Evolutionary conservation across 2,797 vertebrate genomes (phyloP).

Genomic region (Cirrhinus molitorella): DNA sequence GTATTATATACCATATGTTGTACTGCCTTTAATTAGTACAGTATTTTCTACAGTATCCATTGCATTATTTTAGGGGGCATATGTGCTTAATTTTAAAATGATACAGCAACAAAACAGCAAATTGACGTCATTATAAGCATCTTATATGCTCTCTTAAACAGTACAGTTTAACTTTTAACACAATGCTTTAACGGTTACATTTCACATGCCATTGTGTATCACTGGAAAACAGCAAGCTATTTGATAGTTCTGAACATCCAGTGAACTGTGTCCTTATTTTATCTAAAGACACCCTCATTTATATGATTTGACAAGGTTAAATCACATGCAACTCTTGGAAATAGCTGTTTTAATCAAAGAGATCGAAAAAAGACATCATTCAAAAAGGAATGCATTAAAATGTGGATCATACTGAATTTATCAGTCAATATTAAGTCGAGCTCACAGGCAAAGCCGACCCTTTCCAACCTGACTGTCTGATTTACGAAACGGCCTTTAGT

Average conservation of each 20-base stretch:
- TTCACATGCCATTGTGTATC: neutral
- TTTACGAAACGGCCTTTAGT: conserved; percentile 14
- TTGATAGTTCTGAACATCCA: neutral
- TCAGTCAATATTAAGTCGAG: neutral
- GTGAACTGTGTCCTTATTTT: neutral
- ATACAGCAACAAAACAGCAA: neutral
- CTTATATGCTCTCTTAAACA: neutral
- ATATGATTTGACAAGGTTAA: neutral
- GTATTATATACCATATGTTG: neutral
- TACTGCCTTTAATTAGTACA: neutral
- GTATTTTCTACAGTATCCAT: neutral
- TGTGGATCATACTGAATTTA: neutral
- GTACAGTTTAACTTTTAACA: neutral
- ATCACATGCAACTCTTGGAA: neutral
- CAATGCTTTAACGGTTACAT: neutral
- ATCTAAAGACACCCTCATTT: neutral
- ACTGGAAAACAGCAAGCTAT: neutral
- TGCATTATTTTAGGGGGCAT: neutral
- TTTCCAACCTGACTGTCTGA: neutral
- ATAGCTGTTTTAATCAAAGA: neutral
- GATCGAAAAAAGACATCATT: neutral
- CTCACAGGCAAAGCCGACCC: neutral
- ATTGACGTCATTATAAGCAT: neutral
- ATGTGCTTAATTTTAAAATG: neutral
- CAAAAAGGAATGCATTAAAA: neutral